A percentile compares a stretch with the other conserved stretches of the same genome.
These are phyloP conservation scores for Megalopta genalis DNA, from an alignment of 1,140 invertebrate genomes.

Conservation along the genomic window DNA sequence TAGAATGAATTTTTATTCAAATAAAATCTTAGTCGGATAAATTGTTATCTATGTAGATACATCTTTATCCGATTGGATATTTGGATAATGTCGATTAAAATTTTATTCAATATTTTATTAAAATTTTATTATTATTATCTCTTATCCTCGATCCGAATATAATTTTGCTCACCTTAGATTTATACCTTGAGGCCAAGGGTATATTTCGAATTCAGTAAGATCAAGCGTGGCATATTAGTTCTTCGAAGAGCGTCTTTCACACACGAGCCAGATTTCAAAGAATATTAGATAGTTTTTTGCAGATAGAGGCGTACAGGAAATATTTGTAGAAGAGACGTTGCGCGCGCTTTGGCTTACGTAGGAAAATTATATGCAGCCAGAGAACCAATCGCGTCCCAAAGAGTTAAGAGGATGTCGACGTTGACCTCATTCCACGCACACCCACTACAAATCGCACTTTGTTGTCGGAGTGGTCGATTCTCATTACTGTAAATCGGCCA, in stretches of 20 bases:
- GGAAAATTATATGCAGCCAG: slow-evolving; percentile 31
- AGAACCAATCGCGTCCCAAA: slow-evolving; percentile 15
- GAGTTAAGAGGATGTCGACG: slow-evolving; percentile 9
- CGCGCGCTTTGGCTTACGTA: slow-evolving; percentile 3
- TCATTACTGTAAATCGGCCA: slow-evolving; percentile 23
- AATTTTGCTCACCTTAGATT: too few species aligned
- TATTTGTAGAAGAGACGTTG: background rate
- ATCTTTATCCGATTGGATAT: too few species aligned
- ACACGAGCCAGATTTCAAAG: slow-evolving; percentile 31
- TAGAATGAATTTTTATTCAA: too few species aligned
- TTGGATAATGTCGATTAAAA: too few species aligned
- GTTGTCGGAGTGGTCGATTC: slow-evolving; percentile 7
- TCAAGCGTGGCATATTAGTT: background rate
- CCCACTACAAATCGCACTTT: slow-evolving; percentile 24
- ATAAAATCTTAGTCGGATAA: too few species aligned
- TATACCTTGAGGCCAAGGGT: background rate
- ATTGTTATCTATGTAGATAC: too few species aligned
- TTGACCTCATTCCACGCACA: slow-evolving; percentile 31
- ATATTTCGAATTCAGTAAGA: background rate
- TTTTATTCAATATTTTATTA: too few species aligned
- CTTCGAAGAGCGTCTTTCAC: too few species aligned
- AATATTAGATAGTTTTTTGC: slow-evolving; percentile 47
- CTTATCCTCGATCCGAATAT: too few species aligned
- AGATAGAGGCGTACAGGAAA: slow-evolving; percentile 1
- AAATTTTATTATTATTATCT: too few species aligned